Evolutionary conservation across 2,888 invertebrate genomes (phyloP).

Genomic region (Metellina segmentata): DNA sequence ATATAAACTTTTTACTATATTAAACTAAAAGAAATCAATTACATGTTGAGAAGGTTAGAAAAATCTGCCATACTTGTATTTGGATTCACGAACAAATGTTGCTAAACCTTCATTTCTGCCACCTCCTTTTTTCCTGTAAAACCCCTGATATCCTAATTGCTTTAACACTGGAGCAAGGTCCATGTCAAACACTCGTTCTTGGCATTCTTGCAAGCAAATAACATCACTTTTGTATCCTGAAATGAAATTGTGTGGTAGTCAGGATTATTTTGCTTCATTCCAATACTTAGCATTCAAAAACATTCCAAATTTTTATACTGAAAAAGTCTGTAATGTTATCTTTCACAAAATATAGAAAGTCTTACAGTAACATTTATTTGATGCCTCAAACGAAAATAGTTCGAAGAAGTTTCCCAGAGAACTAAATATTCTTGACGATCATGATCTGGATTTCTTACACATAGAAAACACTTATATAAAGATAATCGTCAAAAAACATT

Average conservation of each 20-base stretch:
- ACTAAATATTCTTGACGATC: too few relatives aligned
- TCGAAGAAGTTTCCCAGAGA: too few relatives aligned
- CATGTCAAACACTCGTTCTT: conserved; percentile 87
- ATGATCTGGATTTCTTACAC: too few relatives aligned
- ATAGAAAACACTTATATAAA: too few relatives aligned
- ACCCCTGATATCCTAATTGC: conserved; percentile 84
- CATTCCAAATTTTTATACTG: too few relatives aligned
- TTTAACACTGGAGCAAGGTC: conserved; percentile 86
- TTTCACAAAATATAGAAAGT: too few relatives aligned
- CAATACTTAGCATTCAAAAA: too few relatives aligned
- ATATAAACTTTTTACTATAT: neutral
- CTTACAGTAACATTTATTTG: too few relatives aligned
- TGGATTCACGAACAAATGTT: conserved; percentile 87
- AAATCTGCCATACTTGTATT: conserved; percentile 84
- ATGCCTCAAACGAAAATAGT: too few relatives aligned
- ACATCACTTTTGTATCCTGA: conserved; percentile 93
- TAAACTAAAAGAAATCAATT: neutral
- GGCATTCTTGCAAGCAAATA: conserved; percentile 96
- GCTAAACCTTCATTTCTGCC: conserved; percentile 90
- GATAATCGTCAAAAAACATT: conserved; percentile 5
- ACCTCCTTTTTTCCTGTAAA: conserved; percentile 88
- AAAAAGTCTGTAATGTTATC: too few relatives aligned
- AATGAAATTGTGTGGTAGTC: conserved; percentile 54
- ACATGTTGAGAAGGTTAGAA: neutral
- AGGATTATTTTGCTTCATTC: too few relatives aligned